phyloP scores from a whole-genome alignment of 2,888 invertebrate species.

The Rutpela maculata region DNA sequence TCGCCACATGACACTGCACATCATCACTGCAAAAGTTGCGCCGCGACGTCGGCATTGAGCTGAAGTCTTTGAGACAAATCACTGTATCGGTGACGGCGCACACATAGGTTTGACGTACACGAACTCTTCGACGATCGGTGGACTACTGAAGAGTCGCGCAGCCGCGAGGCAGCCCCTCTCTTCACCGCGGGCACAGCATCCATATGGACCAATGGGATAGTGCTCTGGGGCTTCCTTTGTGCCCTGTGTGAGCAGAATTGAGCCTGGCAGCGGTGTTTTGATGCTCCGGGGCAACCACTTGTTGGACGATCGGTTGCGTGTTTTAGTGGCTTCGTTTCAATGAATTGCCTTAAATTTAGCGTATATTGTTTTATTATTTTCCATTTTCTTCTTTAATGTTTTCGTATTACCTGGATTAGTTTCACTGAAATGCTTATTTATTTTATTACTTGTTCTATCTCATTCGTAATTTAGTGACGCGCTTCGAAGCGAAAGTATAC shows the following conservation, averaged over 20 bases:
- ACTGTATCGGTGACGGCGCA: constrained; percentile 41
- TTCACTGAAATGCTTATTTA: not conserved
- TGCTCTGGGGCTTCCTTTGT: constrained; percentile 65
- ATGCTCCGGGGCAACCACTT: constrained; percentile 65
- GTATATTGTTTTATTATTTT: constrained; percentile 45
- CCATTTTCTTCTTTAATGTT: constrained; percentile 27
- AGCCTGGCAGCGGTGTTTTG: constrained; percentile 56
- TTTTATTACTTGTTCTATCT: not conserved
- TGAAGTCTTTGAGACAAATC: constrained; percentile 51
- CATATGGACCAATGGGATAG: constrained; percentile 69
- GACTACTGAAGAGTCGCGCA: constrained; percentile 72
- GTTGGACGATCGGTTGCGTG: constrained; percentile 58
- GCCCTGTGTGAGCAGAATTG: constrained; percentile 45
- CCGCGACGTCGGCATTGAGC: constrained; percentile 61
- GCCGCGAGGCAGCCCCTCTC: constrained; percentile 69
- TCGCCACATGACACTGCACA: constrained; percentile 76
- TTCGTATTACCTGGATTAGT: constrained; percentile 12
- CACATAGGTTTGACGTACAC: constrained; percentile 33
- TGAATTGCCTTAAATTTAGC: constrained; percentile 49
- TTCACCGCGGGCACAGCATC: constrained; percentile 71
- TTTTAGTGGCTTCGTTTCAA: constrained; percentile 35
- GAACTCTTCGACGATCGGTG: constrained; percentile 66
- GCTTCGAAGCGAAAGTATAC: not conserved
- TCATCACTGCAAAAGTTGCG: constrained; percentile 69
- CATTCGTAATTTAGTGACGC: not conserved